A percentile compares a stretch with the other conserved stretches of the same genome.
Conservation (phyloP, 2,888 invertebrate species). For the Chaetogeoica ovagalla region DNA sequence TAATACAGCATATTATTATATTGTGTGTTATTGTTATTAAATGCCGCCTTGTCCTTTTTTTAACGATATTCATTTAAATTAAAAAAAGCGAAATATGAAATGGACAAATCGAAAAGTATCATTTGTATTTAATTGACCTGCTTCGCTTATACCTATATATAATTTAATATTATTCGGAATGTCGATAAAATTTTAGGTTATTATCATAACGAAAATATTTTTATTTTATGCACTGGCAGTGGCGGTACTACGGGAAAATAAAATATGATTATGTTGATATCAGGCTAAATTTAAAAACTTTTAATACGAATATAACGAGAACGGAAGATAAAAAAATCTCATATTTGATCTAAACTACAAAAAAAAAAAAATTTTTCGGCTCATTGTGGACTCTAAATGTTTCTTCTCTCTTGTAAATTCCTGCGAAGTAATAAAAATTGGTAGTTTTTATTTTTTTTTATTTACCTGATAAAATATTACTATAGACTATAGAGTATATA, state of each 20-base stretch:
- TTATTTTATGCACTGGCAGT: no score
- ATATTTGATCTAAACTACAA: neutral
- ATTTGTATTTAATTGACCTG: no score
- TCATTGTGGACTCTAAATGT: neutral
- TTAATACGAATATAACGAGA: neutral
- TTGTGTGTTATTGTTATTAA: neutral
- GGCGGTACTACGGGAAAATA: neutral
- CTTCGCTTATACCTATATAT: no score
- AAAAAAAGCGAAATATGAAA: neutral
- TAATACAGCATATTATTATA: neutral
- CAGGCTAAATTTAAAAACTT: neutral
- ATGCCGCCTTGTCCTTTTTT: no score
- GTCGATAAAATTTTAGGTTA: no score
- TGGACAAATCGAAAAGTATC: no score
- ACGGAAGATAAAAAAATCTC: neutral
- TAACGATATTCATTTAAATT: neutral
- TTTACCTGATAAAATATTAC: no score
- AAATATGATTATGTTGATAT: neutral
- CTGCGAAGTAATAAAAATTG: neutral
- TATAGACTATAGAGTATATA: no score
- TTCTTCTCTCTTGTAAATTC: neutral
- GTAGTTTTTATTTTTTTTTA: neutral
- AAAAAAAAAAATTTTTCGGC: neutral
- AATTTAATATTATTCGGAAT: no score
- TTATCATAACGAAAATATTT: no score